A percentile compares a stretch with the other conserved stretches of the same genome.
phyloP scores from a whole-genome alignment of 2,888 invertebrate species.

The Ormyrus labotus region DNA sequence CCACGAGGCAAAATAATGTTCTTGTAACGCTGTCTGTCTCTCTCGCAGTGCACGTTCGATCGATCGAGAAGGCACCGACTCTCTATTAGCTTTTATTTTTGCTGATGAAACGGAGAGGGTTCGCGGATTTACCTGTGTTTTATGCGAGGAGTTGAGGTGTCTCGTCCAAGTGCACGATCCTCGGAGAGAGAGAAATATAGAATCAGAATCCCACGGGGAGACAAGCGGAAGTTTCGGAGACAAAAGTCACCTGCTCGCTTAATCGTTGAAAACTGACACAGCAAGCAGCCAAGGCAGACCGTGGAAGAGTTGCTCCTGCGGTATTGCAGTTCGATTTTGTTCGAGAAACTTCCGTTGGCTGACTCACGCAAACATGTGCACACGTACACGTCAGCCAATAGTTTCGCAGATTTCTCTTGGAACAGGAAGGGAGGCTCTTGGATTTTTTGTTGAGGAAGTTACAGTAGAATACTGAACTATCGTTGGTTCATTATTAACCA shows the following conservation, averaged over 20 bases:
- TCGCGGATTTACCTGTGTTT: neutral
- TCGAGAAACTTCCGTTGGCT: slow-evolving; percentile 56
- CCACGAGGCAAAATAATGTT: too few relatives aligned
- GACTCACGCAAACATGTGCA: slow-evolving; percentile 1
- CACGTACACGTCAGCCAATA: slow-evolving; percentile 25
- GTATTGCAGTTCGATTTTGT: slow-evolving; percentile 50
- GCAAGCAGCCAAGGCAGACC: neutral
- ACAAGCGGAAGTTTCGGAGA: neutral
- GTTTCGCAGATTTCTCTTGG: slow-evolving; percentile 4
- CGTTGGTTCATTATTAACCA: slow-evolving; percentile 29
- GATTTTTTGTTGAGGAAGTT: neutral
- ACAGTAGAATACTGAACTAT: neutral
- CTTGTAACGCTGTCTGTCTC: too few relatives aligned
- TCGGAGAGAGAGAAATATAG: neutral
- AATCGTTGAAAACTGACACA: slow-evolving; percentile 36
- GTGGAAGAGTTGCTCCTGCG: slow-evolving; percentile 35
- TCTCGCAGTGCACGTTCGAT: neutral
- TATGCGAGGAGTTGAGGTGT: neutral
- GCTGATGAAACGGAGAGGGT: too few relatives aligned
- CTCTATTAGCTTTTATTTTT: too few relatives aligned
- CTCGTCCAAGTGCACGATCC: neutral
- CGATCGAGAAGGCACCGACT: neutral
- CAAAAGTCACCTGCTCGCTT: slow-evolving; percentile 40
- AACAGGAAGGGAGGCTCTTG: neutral
- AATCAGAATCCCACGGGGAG: slow-evolving; percentile 1